Evolutionary conservation across 2,888 invertebrate species (phyloP).

Genomic region (Euzophera pinguis): DNA sequence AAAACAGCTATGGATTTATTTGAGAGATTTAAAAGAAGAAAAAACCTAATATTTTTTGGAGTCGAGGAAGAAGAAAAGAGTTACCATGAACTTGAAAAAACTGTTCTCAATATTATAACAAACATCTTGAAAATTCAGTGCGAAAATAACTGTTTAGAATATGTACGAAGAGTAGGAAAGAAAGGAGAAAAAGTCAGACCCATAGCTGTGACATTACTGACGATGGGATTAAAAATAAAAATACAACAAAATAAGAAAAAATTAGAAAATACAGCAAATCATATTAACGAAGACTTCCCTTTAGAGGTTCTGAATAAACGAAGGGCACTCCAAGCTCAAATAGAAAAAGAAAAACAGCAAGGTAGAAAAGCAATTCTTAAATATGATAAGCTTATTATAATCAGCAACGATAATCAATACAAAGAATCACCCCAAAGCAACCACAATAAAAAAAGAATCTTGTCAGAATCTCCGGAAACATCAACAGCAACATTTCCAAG

Average conservation of each 20-base stretch:
- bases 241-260: slow-evolving; percentile 13
- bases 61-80: neutral
- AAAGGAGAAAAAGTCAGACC: neutral
- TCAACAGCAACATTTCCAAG: neutral
- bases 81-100: neutral
- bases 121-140: neutral
- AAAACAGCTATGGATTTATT: too few relatives aligned
- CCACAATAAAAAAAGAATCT: neutral
- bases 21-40: neutral
- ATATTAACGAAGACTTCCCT: slow-evolving; percentile 11
- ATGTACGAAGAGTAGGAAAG: neutral
- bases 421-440: neutral
- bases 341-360: slow-evolving; percentile 11
- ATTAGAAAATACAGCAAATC: neutral
- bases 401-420: neutral
- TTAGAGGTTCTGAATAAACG: neutral
- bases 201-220: slow-evolving; percentile 5
- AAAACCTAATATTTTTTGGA: neutral
- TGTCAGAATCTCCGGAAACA: neutral
- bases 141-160: neutral
- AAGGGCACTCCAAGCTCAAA: neutral
- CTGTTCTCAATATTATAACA: neutral
- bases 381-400: slow-evolving; percentile 9
- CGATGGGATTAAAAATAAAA: slow-evolving; percentile 13
- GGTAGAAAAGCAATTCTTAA: slow-evolving; percentile 20